Conservation (phyloP, 2,797 vertebrate genomes). For the Macrochelys suwanniensis region DNA sequence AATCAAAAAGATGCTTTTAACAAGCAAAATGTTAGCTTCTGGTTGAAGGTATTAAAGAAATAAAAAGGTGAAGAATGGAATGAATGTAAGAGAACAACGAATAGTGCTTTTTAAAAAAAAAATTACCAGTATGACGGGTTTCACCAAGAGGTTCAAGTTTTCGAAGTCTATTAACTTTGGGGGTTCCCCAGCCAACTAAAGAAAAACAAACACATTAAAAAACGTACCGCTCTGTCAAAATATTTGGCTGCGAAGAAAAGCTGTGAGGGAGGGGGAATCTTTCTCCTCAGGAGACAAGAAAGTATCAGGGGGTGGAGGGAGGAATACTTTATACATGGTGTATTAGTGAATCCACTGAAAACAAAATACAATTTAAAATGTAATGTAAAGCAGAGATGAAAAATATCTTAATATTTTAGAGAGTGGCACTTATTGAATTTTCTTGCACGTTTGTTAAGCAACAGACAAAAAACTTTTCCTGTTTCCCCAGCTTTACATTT, state of each 20-base stretch:
- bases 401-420: not conserved
- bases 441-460: not conserved
- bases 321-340: not conserved
- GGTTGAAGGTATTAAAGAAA: slow-evolving; percentile 35
- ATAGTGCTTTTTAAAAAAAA: slow-evolving; percentile 57
- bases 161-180: slow-evolving; percentile 93
- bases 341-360: not conserved
- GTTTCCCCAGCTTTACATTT: not conserved
- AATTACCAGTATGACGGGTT: slow-evolving; percentile 93
- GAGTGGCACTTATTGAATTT: not conserved
- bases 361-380: not conserved
- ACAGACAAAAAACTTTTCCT: not conserved
- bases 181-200: slow-evolving; percentile 97
- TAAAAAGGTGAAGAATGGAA: slow-evolving; percentile 54
- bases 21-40: slow-evolving; percentile 48
- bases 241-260: not conserved
- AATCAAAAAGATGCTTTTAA: slow-evolving; percentile 74
- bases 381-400: not conserved
- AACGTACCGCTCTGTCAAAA: slow-evolving; percentile 41
- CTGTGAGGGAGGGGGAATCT: not conserved
- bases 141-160: slow-evolving; percentile 96
- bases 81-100: slow-evolving; percentile 49
- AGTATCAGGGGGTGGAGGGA: not conserved
- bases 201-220: slow-evolving; percentile 80
- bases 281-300: not conserved